Evolutionary conservation across 2,888 invertebrate genomes (phyloP), one percentile per base, ranked within the genome.

Genomic region (Ptilodon capucinus): DNA sequence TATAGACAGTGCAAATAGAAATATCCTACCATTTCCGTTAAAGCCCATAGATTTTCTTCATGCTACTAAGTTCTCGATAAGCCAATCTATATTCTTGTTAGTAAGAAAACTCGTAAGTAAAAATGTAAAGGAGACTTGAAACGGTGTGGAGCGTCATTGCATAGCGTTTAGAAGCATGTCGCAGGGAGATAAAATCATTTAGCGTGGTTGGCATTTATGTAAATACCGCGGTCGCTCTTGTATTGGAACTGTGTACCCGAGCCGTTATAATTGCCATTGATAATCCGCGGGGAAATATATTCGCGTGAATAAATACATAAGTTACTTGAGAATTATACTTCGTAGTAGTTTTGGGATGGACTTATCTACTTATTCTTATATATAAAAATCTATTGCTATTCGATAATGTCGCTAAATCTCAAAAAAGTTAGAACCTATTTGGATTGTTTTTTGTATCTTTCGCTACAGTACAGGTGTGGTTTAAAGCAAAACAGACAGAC

Each of bases 101-200:
- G 51, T 51, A 60, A 41, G 41, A 34, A 61, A 57, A 54, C 16
- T 17, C 38, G 44, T 23, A 46, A 49, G 51, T 53, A 63, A 63
- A 59, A 63, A 63, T 49, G 45, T 49, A 45, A 46, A 17, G 42
- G 48, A 23, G 46, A 48, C 32, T 49, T 51, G 46, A 43, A 64
- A 56, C 48, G 51, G 51, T 21, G 50, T 17, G 9, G 46, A 38
- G 40, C 32, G 49, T 54, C 62, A 52, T 54, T 54, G 48, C 42
- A 41, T 53, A 64, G 41, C 47, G 51, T 64, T 63, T 53, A 54
- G 44, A 61, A 53, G 51, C 51, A 53, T 57, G 54, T 62, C 52
- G 44, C 45, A 16, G 36, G 40, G 40, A 57, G 64, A 66, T 67
- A 66, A 53, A 58, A 60, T 67, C 57, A 58, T 63, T 62, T 59